These are phyloP conservation scores for Eupeodes luniger DNA, from an alignment of 2,888 invertebrate species.

Conservation along the genomic window DNA sequence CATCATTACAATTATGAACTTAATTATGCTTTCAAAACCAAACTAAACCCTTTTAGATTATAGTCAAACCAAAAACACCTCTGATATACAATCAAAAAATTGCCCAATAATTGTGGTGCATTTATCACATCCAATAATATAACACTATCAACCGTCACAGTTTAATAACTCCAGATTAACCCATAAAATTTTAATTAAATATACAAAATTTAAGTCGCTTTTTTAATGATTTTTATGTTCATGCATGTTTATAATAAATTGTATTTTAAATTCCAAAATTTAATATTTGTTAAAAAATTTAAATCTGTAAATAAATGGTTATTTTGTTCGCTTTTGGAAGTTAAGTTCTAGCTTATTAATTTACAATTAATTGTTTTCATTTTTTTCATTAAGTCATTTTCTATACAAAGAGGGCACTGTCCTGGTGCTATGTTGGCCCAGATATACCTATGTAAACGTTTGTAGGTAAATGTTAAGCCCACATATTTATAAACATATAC, in stretches of 20 bases:
- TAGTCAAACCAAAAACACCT: too few relatives aligned
- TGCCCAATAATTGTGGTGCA: too few relatives aligned
- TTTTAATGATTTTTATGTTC: not conserved
- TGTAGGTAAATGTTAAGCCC: not conserved
- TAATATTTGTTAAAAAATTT: not conserved
- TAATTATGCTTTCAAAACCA: too few relatives aligned
- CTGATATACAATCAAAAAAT: too few relatives aligned
- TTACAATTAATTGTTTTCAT: constrained; percentile 11
- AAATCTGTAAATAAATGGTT: constrained; percentile 3
- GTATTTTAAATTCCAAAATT: constrained; percentile 17
- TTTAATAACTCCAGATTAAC: too few relatives aligned
- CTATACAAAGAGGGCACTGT: not conserved
- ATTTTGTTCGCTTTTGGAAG: not conserved
- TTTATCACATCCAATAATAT: too few relatives aligned
- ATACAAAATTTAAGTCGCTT: not conserved
- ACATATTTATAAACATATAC: not conserved
- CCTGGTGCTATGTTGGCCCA: not conserved
- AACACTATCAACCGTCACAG: too few relatives aligned
- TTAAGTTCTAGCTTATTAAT: constrained; percentile 40
- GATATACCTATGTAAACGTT: not conserved
- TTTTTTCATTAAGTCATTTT: constrained; percentile 17
- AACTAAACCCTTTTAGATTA: too few relatives aligned
- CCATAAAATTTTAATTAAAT: not conserved
- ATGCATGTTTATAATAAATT: not conserved
- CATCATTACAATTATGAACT: too few relatives aligned